Evolutionary conservation across 2,888 invertebrate species (phyloP).

Genomic region (Microplitis manilae): DNA sequence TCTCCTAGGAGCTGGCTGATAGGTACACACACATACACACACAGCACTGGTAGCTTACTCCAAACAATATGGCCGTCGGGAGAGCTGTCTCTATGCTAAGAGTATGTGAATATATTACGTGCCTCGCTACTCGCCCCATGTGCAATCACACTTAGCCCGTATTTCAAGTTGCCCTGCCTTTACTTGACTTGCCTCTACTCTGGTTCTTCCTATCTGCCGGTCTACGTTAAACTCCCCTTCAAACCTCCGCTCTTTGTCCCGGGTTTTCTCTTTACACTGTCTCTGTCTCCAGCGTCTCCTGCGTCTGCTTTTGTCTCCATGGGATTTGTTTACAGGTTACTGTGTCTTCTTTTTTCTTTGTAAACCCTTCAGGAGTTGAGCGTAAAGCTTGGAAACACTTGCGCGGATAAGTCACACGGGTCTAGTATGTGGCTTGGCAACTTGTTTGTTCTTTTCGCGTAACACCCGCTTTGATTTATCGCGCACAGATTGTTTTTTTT

Average conservation of each 20-base stretch:
- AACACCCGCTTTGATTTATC: slow-evolving; percentile 1
- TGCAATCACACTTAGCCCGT: slow-evolving; percentile 55
- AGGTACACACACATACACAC: slow-evolving; percentile 42
- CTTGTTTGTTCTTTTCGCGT: background rate
- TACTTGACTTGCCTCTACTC: background rate
- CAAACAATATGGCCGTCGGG: slow-evolving; percentile 62
- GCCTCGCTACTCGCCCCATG: slow-evolving; percentile 43
- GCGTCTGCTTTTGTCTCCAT: slow-evolving; percentile 36
- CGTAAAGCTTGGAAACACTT: background rate
- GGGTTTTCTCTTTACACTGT: slow-evolving; percentile 14
- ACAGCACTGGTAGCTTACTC: slow-evolving; percentile 32
- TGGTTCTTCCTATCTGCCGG: slow-evolving; percentile 35
- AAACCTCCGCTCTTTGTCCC: slow-evolving; percentile 31
- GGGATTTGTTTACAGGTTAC: slow-evolving; percentile 53
- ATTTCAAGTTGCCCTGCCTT: slow-evolving; percentile 44
- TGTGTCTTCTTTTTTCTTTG: slow-evolving; percentile 39
- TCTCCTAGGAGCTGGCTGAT: slow-evolving; percentile 25
- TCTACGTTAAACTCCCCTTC: background rate
- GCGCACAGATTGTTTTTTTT: background rate
- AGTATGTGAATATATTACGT: slow-evolving; percentile 58
- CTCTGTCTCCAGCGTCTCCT: slow-evolving; percentile 37
- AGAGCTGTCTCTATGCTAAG: slow-evolving; percentile 60
- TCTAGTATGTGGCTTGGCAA: background rate
- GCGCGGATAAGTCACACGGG: slow-evolving; percentile 1
- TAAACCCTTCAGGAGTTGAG: slow-evolving; percentile 1